Conservation (phyloP, 2,113 vertebrate genomes). For the Epinephelus fuscoguttatus region DNA sequence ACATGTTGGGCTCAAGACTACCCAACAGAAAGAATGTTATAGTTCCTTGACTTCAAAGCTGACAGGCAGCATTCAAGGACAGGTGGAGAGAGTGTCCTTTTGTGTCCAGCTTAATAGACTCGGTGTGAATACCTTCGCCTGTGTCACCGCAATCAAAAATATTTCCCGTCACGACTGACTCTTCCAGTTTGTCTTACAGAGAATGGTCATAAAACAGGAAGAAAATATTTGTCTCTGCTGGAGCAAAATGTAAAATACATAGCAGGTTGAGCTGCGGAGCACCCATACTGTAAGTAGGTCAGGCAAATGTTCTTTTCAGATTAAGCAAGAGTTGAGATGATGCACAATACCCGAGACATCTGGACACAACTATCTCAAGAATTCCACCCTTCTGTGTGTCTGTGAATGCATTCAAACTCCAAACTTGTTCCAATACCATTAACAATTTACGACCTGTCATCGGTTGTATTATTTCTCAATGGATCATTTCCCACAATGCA, state of each 20-base stretch:
- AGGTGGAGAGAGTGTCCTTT: slow-evolving; percentile 60
- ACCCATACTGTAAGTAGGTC: slow-evolving; percentile 68
- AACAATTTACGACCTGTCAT: slow-evolving; percentile 59
- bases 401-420: slow-evolving; percentile 43
- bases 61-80: slow-evolving; percentile 38
- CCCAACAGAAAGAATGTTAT: slow-evolving; percentile 22
- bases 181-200: slow-evolving; percentile 35
- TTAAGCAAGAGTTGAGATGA: slow-evolving; percentile 61
- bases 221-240: slow-evolving; percentile 12
- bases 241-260: slow-evolving; percentile 60
- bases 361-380: slow-evolving; percentile 69
- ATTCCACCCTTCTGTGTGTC: slow-evolving; percentile 56
- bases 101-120: slow-evolving; percentile 33
- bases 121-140: slow-evolving; percentile 25
- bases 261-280: slow-evolving; percentile 45
- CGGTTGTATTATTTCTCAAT: slow-evolving; percentile 44
- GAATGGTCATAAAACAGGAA: slow-evolving; percentile 33
- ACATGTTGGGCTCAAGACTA: slow-evolving; percentile 1
- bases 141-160: slow-evolving; percentile 30
- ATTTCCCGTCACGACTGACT: background rate
- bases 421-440: slow-evolving; percentile 53
- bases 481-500: slow-evolving; percentile 54
- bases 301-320: slow-evolving; percentile 70
- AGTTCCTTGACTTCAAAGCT: slow-evolving; percentile 50
- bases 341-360: slow-evolving; percentile 68